Conservation (phyloP, 2,888 invertebrate species). For the Nomada ruficornis region DNA sequence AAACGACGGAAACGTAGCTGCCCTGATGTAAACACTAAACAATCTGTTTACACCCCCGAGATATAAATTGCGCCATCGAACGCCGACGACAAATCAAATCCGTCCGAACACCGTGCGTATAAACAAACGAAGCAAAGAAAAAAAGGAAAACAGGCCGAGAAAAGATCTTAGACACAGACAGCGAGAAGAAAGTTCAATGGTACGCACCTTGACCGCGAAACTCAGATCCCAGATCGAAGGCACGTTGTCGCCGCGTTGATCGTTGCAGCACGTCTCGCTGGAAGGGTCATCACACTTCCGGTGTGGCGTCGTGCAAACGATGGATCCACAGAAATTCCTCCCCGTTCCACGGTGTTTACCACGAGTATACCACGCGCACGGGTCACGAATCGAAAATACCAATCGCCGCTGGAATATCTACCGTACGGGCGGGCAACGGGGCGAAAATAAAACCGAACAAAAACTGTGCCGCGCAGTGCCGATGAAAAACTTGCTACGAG, state of each 20-base stretch:
- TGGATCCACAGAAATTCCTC: constrained; percentile 42
- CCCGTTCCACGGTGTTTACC: neutral
- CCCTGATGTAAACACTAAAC: no score
- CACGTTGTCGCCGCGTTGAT: constrained; percentile 46
- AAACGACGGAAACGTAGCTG: neutral
- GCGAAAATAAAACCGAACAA: neutral
- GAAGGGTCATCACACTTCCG: constrained; percentile 62
- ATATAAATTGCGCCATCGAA: no score
- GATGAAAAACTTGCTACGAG: neutral
- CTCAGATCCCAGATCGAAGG: constrained; percentile 50
- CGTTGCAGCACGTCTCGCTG: constrained; percentile 37
- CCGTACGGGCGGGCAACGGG: neutral
- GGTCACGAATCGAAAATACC: constrained; percentile 5
- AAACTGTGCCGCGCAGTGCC: neutral
- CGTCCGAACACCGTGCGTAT: neutral
- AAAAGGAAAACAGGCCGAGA: neutral
- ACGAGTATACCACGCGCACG: constrained; percentile 23
- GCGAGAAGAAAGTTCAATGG: neutral
- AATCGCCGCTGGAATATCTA: neutral
- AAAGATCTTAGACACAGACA: neutral
- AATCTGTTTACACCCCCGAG: no score
- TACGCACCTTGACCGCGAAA: constrained; percentile 55
- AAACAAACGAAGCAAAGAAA: neutral
- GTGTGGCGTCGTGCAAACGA: constrained; percentile 11
- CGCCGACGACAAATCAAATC: no score